phyloP scores from a whole-genome alignment of 2,797 vertebrate species.

The Nannoperca obscura region DNA sequence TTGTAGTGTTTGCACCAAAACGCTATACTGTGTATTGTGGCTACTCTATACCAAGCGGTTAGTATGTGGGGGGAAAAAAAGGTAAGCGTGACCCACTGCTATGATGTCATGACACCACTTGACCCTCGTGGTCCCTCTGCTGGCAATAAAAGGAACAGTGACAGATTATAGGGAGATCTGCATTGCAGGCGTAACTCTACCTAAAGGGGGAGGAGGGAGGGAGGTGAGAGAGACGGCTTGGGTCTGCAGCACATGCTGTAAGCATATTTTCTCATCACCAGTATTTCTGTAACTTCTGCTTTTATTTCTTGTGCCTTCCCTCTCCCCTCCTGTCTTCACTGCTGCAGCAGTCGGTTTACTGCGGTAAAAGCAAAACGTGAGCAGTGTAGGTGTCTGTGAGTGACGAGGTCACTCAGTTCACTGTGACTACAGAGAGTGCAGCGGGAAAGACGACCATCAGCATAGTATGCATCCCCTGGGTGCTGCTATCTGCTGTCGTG shows the following conservation, averaged over 20 bases:
- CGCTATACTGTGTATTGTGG: slow-evolving; percentile 10
- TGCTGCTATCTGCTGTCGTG: slow-evolving; percentile 23
- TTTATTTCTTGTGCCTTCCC: slow-evolving; percentile 37
- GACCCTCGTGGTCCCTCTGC: slow-evolving; percentile 73
- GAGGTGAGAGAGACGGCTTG: slow-evolving; percentile 42
- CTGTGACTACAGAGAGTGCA: slow-evolving; percentile 43
- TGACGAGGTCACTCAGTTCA: slow-evolving; percentile 55
- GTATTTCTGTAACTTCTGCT: slow-evolving; percentile 33
- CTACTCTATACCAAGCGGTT: slow-evolving; percentile 29
- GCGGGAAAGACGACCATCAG: slow-evolving; percentile 43
- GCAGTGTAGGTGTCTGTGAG: slow-evolving; percentile 26
- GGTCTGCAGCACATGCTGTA: slow-evolving; percentile 68
- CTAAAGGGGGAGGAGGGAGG: slow-evolving; percentile 42
- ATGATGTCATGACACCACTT: slow-evolving; percentile 55
- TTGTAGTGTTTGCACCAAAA: background rate
- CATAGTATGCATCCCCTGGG: slow-evolving; percentile 30
- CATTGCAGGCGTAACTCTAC: slow-evolving; percentile 83
- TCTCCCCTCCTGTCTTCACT: slow-evolving; percentile 17
- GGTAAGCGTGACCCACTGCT: slow-evolving; percentile 29
- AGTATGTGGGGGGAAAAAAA: slow-evolving; percentile 6
- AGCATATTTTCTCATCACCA: slow-evolving; percentile 63
- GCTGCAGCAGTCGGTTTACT: slow-evolving; percentile 53
- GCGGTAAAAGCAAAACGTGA: slow-evolving; percentile 46
- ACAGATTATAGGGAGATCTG: slow-evolving; percentile 75
- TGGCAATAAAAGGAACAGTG: slow-evolving; percentile 68